These are phyloP conservation scores for Tragelaphus imberbis DNA, from an alignment of 2,113 vertebrate genomes.

Conservation along the genomic window DNA sequence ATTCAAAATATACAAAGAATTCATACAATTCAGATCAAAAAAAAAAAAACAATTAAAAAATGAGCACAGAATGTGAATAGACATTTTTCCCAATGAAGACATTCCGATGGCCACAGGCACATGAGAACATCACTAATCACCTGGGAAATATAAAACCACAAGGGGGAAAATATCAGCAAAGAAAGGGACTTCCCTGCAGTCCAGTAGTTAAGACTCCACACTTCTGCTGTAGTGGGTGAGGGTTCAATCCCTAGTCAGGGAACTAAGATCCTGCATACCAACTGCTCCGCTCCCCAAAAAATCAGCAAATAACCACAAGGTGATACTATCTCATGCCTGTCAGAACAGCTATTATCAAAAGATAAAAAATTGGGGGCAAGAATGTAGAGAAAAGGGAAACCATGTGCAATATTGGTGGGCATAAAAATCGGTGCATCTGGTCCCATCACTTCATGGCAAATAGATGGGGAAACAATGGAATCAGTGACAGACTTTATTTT, in stretches of 20 bases:
- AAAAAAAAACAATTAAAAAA: background rate
- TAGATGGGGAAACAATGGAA: background rate
- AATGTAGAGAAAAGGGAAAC: background rate
- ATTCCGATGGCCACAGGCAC: background rate
- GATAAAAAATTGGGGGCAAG: background rate
- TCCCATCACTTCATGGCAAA: background rate
- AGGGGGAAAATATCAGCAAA: background rate
- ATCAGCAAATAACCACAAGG: background rate
- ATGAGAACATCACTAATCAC: background rate
- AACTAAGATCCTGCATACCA: background rate
- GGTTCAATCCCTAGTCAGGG: background rate
- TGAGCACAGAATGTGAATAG: background rate
- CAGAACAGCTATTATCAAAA: background rate
- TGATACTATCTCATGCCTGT: background rate
- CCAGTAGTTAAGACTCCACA: background rate
- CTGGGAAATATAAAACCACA: background rate
- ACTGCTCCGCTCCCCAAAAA: fast-evolving
- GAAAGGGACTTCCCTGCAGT: background rate
- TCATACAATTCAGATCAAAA: background rate
- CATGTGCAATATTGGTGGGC: background rate
- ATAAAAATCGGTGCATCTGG: background rate
- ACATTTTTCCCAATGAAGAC: background rate
- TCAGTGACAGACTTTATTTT: background rate
- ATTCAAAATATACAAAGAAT: background rate
- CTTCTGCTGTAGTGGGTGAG: background rate